Conservation (phyloP, 1,140 invertebrate species). For the Bicyclus anynana region DNA sequence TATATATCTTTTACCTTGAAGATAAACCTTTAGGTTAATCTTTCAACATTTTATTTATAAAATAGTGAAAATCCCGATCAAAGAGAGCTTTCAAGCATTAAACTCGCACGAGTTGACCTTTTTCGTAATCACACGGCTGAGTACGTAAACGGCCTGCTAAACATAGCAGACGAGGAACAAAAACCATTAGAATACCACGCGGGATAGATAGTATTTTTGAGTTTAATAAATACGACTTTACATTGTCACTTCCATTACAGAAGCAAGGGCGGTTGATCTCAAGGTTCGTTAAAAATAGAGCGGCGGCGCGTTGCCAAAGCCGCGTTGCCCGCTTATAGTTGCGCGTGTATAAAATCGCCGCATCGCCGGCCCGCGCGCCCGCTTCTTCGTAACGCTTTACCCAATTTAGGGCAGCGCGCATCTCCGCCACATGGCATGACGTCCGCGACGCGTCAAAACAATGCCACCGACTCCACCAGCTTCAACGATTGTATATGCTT, state of each 20-base stretch:
- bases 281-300: slow-evolving; percentile 74
- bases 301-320: slow-evolving; percentile 66
- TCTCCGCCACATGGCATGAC: slow-evolving; percentile 27
- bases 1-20: background rate
- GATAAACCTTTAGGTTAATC: background rate
- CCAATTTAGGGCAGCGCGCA: slow-evolving; percentile 46
- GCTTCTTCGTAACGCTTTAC: slow-evolving; percentile 37
- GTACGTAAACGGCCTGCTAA: background rate
- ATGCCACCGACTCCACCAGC: background rate
- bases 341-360: slow-evolving; percentile 42
- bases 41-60: background rate
- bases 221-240: slow-evolving; percentile 22
- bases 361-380: slow-evolving; percentile 28
- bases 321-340: slow-evolving; percentile 60
- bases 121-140: background rate
- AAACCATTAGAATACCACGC: background rate
- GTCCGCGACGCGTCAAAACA: slow-evolving; percentile 17
- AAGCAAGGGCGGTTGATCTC: slow-evolving; percentile 70
- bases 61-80: background rate
- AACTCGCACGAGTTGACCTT: background rate
- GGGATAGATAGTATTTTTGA: slow-evolving; percentile 10
- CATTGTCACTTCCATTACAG: slow-evolving; percentile 53
- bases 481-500: too few species aligned
- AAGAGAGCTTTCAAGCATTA: background rate
- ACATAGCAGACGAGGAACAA: too few species aligned